These are phyloP conservation scores for Gryllus bimaculatus DNA, from an alignment of 1,140 invertebrate genomes.

Conservation along the genomic window DNA sequence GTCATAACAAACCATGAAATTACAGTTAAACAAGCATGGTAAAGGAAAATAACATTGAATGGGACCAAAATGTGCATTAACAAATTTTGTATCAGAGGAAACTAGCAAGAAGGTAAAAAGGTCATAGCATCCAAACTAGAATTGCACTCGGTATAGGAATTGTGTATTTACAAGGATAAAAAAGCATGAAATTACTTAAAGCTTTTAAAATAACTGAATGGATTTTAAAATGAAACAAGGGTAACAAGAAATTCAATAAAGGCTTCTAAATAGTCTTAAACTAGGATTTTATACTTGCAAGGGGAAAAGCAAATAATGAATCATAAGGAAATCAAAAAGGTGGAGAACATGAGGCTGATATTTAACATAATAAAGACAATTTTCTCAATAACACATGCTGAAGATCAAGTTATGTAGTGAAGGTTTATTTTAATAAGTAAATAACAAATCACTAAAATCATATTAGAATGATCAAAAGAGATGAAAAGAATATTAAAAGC, in stretches of 20 bases:
- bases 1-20: not conserved
- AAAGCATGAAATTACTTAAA: not conserved
- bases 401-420: too few relatives aligned
- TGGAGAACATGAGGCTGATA: slow-evolving; percentile 2
- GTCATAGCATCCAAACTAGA: not conserved
- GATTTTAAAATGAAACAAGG: not conserved
- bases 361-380: too few relatives aligned
- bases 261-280: too few relatives aligned
- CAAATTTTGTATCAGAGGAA: not conserved
- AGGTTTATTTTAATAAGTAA: too few relatives aligned
- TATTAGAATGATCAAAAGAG: not conserved
- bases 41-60: not conserved
- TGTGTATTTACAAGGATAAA: not conserved
- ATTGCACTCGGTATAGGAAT: not conserved
- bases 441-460: not conserved
- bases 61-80: not conserved
- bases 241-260: too few relatives aligned
- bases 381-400: too few relatives aligned
- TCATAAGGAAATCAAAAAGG: not conserved
- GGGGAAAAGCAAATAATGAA: not conserved
- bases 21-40: not conserved
- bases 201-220: not conserved
- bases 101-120: not conserved
- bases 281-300: too few relatives aligned
- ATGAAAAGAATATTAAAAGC: not conserved